Evolutionary conservation across 2,888 invertebrate species (phyloP), one percentile per base, ranked within the genome.

Genomic region (Cancer borealis): DNA sequence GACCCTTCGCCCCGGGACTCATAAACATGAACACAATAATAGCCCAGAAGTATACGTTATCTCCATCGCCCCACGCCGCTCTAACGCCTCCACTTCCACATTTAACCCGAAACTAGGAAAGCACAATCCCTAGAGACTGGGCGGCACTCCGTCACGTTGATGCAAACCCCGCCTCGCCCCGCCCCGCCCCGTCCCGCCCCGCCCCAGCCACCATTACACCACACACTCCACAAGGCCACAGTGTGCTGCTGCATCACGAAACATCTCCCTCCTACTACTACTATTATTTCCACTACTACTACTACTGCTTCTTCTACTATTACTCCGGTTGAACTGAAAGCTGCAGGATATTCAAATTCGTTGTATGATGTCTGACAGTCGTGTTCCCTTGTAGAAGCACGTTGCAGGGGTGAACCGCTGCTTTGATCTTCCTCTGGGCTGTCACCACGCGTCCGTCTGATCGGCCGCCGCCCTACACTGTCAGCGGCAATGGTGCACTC

Each of bases 11-110:
- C 84, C 12, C 84, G 84, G 84, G 84, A 84, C 30, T 14, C 84
- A 84, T 84, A 84, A 84, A 84, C 84, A 84, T 39, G 84, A 3
- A 30, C 84, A 84, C 84, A 84, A 84, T 84, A 84, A 39, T 84
- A 39, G 84, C 39, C 12, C 84, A 14, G 84, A 84, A 10, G 84
- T 39, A 39, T 84, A 84, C 39, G 84, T 84, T 84, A 84, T 84
- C 84, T 84, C 84, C 84, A 84, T 84, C 39, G 84, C 39, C 84
- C 84, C 84, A 17, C 39, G 84, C 39, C 39, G 84, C 84, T 84
- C 39, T 39, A 84, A 39, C 39, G 84, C 84, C 84, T 84, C 84
- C 84, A 84, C 84, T 84, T 84, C 39, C 30, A 84, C 84, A 84
- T 84, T 84, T 39, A 84, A 84, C 30, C 84, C 30, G 84, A 84